Base-by-base conservation (phyloP, 2,797 vertebrate species). In the Notolabrus celidotus region DNA sequence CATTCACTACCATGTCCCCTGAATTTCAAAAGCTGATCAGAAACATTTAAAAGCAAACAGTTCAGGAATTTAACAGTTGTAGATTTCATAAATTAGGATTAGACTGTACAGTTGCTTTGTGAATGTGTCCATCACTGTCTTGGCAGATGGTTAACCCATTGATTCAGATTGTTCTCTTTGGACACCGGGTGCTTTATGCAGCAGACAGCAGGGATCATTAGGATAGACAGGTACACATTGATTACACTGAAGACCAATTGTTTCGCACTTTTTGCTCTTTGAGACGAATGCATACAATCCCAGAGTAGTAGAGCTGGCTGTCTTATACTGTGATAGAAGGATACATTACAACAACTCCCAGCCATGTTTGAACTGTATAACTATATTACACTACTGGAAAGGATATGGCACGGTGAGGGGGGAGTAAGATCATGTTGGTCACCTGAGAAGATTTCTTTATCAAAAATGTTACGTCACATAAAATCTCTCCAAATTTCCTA, bases 1-100 rank as follows among this genome's bases (percentile, higher is more conserved):
- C 90, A 92, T 87, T 92, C 87, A 88, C 79, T 69, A 82, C 79
- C 73, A 69, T 39, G 56, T 85, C 87, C 87, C 88, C 87, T 88
- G 88, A 90, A 89, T 86, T 85, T 86, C 63, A 74, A 88, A 86
- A 83, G 69, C 81, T 80, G 59, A 90, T 87, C 71, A 82, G 67
- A 88, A 78, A 85, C 33, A 77, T 78, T 77, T 83, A 84, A 86
- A 80, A 86, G 72, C 61, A 78, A 75, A 62, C 51, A 16, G 23
- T 56, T 56, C 10, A 75, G 61, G 69, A 86, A 82, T 75, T 67
- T 60, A 68, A 65, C 43, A 70, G 36, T 22, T 64, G 33, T 59
- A 55, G 41, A 81, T 85, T 87, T 81, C 22, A 51, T 67, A 49
- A 75, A 86, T 66, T 68, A 73, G 51, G 56, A 82, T 75, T 47